Evolutionary conservation across 2,113 vertebrate genomes (phyloP), one percentile per base, ranked within the genome.

Genomic region (Prionailurus bengalensis): DNA sequence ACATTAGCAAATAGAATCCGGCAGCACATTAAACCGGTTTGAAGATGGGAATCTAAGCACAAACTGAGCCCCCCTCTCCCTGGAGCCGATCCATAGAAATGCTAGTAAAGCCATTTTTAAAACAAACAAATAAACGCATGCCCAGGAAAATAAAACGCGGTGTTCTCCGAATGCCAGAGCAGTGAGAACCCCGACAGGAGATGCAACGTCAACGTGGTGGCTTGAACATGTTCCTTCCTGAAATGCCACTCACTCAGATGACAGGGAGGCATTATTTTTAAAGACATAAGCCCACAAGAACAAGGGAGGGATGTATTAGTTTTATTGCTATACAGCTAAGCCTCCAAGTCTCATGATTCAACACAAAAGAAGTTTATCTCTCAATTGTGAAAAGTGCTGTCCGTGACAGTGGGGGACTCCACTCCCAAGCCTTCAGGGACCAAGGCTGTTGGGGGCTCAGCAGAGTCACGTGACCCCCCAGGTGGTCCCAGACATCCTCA

Each of bases 1-100:
- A 97, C 82, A 98, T 98, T 94, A 98, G 97, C 98, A 98, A 97
- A 97, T 66, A 97, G 80, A 97, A 85, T 70, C 58, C 1, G 0
- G 89, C 80, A 23, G 85, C 88, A 51, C 94, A 73, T 88, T 84
- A 96, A 96, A 71, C 36, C 0, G 0, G 70, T 71, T 51, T 84
- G 94, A 90, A 86, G 94, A 90, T 23, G 36, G 84, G 36, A 55
- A 23, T 65, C 92, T 7, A 51, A 80, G n/a, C 45, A 7, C 13
- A 29, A 19, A 29, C 3, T 0, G 55, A 51, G 16, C 42, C 39
- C 36, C n/a, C 6, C 7, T 2, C 31, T 36, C n/a, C 39, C 45
- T 21, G 25, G 11, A 21, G n/a, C 95, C 48, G 1, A 14, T 66
- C 78, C 83, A 9, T 31, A 85, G 94, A 71, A n/a, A 90, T 12